Conservation (phyloP, 1,140 invertebrate genomes). For the Caligus rogercresseyi region DNA sequence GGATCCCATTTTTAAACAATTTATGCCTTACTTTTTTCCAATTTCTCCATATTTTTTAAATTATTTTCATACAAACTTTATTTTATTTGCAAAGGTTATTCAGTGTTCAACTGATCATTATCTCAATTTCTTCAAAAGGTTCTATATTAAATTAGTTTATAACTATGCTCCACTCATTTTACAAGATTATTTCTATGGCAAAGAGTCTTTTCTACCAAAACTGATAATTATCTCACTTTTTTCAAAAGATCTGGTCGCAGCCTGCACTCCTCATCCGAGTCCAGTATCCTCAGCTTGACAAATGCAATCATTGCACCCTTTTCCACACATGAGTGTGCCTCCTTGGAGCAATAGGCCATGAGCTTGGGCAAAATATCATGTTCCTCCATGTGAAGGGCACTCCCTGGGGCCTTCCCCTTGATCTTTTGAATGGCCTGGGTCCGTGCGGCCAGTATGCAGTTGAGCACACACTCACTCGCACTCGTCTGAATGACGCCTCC, state of each 20-base stretch:
- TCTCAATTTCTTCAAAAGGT: no score
- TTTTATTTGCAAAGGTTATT: no score
- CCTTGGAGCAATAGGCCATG: conserved; percentile 67
- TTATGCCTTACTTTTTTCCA: no score
- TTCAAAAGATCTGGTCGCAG: conserved; percentile 63
- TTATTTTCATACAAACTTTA: no score
- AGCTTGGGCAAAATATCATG: conserved; percentile 81
- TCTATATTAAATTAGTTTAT: no score
- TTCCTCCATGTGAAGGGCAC: conserved; percentile 72
- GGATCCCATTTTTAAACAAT: no score
- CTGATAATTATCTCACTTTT: background rate
- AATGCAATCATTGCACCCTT: conserved; percentile 98
- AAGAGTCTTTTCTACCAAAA: no score
- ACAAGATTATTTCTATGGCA: no score
- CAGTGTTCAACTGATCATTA: no score
- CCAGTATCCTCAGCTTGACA: conserved; percentile 87
- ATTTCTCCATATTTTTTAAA: no score
- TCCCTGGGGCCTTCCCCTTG: conserved; percentile 53
- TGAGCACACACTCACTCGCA: conserved; percentile 90
- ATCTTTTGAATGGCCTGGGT: conserved; percentile 77
- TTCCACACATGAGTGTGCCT: conserved; percentile 98
- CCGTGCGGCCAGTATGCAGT: conserved; percentile 81
- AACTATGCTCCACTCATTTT: background rate
- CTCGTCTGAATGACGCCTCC: conserved; percentile 93
- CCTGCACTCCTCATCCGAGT: conserved; percentile 81